phyloP scores from a whole-genome alignment of 2,888 invertebrate species.

The Latrodectus elegans region DNA sequence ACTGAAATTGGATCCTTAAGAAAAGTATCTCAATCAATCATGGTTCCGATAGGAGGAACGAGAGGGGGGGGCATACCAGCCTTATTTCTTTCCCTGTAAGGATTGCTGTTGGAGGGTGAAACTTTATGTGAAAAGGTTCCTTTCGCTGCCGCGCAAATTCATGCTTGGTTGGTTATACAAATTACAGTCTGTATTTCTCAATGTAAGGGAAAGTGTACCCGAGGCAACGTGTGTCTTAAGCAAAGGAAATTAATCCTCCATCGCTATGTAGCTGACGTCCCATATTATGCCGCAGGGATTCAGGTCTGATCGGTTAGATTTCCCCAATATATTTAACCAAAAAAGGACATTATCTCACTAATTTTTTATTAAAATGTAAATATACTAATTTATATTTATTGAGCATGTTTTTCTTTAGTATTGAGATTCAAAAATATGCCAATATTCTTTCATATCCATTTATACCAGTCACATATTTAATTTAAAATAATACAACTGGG shows the following conservation, averaged over 20 bases:
- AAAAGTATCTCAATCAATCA: conserved; percentile 1
- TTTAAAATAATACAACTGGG: too few species aligned
- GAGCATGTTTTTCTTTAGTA: too few species aligned
- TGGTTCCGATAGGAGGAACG: not conserved
- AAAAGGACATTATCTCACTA: too few species aligned
- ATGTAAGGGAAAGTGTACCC: conserved; percentile 13
- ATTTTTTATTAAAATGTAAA: too few species aligned
- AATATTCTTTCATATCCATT: too few species aligned
- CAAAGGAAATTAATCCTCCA: conserved; percentile 18
- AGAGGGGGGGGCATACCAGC: not conserved
- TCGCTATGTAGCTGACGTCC: not conserved
- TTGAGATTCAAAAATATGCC: too few species aligned
- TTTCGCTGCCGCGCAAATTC: not conserved
- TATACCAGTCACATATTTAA: too few species aligned
- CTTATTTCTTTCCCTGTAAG: not conserved
- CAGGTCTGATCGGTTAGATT: not conserved
- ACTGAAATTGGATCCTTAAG: conserved; percentile 19
- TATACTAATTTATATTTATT: too few species aligned
- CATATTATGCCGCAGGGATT: not conserved
- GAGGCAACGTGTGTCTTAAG: conserved; percentile 26
- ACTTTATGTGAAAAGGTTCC: conserved; percentile 1
- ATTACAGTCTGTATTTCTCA: conserved; percentile 23
- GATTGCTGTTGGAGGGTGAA: not conserved
- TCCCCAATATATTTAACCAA: too few species aligned
- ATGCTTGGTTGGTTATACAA: conserved; percentile 27